These are phyloP conservation scores for Dexiosoma caninum DNA, from an alignment of 2,888 invertebrate species.

Conservation along the genomic window DNA sequence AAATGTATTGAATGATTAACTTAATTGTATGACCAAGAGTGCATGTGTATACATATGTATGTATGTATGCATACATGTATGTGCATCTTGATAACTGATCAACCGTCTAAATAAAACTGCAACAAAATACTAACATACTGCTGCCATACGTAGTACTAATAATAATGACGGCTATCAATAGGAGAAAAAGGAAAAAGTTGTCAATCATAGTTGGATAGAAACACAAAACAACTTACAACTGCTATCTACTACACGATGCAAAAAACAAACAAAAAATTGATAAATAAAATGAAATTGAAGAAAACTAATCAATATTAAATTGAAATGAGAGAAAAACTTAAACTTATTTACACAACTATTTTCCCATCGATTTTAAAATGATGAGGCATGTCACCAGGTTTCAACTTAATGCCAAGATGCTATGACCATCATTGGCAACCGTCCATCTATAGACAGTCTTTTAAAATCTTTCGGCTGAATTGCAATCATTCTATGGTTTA, in stretches of 20 bases:
- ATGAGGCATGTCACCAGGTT: slow-evolving; percentile 58
- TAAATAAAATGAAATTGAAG: no score
- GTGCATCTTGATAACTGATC: slow-evolving; percentile 6
- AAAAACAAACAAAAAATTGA: neutral
- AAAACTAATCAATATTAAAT: slow-evolving; percentile 39
- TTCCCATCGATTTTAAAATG: slow-evolving; percentile 63
- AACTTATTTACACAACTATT: slow-evolving; percentile 62
- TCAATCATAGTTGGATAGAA: slow-evolving; percentile 51
- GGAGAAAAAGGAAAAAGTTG: slow-evolving; percentile 58
- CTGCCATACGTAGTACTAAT: slow-evolving; percentile 14
- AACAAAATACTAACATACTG: neutral
- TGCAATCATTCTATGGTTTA: slow-evolving; percentile 41
- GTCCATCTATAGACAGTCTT: slow-evolving; percentile 45
- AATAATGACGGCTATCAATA: slow-evolving; percentile 51
- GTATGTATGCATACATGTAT: neutral
- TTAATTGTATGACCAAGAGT: no score
- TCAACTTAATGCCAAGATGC: slow-evolving; percentile 46
- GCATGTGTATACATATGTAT: neutral
- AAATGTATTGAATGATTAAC: no score
- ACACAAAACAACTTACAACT: neutral
- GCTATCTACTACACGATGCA: neutral
- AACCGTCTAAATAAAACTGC: slow-evolving; percentile 14
- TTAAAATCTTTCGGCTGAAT: slow-evolving; percentile 34
- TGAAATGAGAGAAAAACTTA: slow-evolving; percentile 13
- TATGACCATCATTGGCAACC: slow-evolving; percentile 60